Evolutionary conservation across 1,140 invertebrate genomes (phyloP).

Genomic region (Dinoponera quadriceps): DNA sequence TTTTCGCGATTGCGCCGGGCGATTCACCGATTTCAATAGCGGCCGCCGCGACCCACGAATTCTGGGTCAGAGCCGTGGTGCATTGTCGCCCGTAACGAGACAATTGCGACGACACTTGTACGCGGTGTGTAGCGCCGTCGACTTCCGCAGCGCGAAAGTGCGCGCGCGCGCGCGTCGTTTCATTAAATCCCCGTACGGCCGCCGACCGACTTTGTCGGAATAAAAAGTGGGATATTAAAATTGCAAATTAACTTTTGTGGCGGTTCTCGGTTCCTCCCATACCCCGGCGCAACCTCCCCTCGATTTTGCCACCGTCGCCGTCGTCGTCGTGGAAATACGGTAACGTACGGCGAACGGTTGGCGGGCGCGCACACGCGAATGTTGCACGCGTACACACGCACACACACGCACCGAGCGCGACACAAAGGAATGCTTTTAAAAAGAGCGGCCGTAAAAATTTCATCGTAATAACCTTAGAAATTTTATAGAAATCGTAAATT

Average conservation of each 20-base stretch:
- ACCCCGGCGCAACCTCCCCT: background rate
- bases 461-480: constrained; percentile 65
- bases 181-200: constrained; percentile 60
- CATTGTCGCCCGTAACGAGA: constrained; percentile 67
- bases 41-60: constrained; percentile 54
- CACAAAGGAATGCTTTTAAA: constrained; percentile 57
- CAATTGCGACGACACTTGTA: constrained; percentile 64
- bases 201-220: constrained; percentile 37
- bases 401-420: background rate
- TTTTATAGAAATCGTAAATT: constrained; percentile 63
- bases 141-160: too few relatives aligned
- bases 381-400: constrained; percentile 2
- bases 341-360: constrained; percentile 26
- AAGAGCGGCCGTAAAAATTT: constrained; percentile 54
- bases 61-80: constrained; percentile 64
- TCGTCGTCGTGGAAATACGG: constrained; percentile 26
- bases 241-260: constrained; percentile 70
- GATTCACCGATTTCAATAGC: constrained; percentile 65
- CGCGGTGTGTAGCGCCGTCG: constrained; percentile 28
- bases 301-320: background rate
- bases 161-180: constrained; percentile 49
- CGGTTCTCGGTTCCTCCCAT: constrained; percentile 40
- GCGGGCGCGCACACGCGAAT: background rate
- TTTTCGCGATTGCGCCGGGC: constrained; percentile 60
- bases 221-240: constrained; percentile 68